Evolutionary conservation across 2,797 vertebrate genomes (phyloP).

Genomic region (Morelia viridis): DNA sequence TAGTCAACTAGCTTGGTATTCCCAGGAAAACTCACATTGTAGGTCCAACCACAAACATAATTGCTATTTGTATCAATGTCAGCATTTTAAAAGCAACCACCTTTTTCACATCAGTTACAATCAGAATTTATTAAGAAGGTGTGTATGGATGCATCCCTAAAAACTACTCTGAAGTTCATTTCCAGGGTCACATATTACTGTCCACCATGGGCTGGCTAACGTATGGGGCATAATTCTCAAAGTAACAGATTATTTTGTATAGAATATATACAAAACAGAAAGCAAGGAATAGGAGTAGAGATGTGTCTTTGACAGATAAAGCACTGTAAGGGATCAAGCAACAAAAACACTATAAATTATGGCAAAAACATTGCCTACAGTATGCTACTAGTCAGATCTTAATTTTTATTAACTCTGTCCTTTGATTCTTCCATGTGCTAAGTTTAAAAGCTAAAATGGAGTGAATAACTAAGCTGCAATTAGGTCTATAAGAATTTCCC

Average conservation of each 20-base stretch:
- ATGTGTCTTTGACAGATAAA: background rate
- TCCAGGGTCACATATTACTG: too few species aligned
- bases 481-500: background rate
- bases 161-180: too few species aligned
- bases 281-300: too few species aligned
- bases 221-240: too few species aligned
- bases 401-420: background rate
- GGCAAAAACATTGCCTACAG: background rate
- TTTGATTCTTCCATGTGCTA: background rate
- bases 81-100: background rate
- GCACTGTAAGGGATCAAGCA: background rate
- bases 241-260: too few species aligned
- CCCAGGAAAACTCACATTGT: background rate
- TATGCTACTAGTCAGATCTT: background rate
- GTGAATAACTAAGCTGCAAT: background rate
- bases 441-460: background rate
- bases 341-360: background rate
- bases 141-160: too few species aligned
- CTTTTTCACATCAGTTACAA: too few species aligned
- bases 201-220: too few species aligned
- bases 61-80: background rate
- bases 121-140: too few species aligned
- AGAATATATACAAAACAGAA: too few species aligned
- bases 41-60: background rate
- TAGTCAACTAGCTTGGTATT: background rate